These are phyloP conservation scores for Sphenodon punctatus DNA, from an alignment of 2,797 vertebrate species.

Conservation along the genomic window DNA sequence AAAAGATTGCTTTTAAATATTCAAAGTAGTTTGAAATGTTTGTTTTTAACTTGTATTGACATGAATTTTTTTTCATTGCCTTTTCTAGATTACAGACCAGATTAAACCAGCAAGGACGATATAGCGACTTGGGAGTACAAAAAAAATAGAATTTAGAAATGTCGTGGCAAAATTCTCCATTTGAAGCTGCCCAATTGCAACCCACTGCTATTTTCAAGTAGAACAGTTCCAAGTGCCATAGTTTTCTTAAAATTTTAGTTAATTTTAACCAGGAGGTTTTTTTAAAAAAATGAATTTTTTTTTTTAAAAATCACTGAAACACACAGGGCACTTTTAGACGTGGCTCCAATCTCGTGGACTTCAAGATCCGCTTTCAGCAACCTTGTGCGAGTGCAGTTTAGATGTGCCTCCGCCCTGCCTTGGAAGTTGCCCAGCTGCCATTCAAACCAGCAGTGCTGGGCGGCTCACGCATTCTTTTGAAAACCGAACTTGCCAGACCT, in stretches of 20 bases:
- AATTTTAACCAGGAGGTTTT: background rate
- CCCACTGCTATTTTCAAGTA: background rate
- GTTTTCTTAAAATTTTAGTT: background rate
- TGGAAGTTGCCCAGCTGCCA: too few relatives aligned
- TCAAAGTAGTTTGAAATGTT: fast-evolving
- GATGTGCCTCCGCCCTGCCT: too few relatives aligned
- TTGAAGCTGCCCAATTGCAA: background rate
- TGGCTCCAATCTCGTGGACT: too few relatives aligned
- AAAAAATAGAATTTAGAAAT: background rate
- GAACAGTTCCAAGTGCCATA: background rate
- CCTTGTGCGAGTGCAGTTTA: too few relatives aligned
- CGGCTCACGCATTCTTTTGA: too few relatives aligned
- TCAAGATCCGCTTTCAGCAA: too few relatives aligned
- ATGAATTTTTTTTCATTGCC: background rate
- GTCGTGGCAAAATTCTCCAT: background rate
- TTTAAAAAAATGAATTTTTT: too few relatives aligned
- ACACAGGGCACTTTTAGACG: too few relatives aligned
- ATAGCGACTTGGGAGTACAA: background rate
- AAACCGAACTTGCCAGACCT: too few relatives aligned
- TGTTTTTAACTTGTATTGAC: conserved; percentile 26
- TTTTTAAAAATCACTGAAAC: background rate
- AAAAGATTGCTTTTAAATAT: too few relatives aligned
- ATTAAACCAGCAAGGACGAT: background rate
- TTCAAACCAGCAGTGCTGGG: too few relatives aligned
- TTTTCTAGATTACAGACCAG: conserved; percentile 24